Conservation (phyloP, 2,113 vertebrate genomes). For the Phocoena sinus region DNA sequence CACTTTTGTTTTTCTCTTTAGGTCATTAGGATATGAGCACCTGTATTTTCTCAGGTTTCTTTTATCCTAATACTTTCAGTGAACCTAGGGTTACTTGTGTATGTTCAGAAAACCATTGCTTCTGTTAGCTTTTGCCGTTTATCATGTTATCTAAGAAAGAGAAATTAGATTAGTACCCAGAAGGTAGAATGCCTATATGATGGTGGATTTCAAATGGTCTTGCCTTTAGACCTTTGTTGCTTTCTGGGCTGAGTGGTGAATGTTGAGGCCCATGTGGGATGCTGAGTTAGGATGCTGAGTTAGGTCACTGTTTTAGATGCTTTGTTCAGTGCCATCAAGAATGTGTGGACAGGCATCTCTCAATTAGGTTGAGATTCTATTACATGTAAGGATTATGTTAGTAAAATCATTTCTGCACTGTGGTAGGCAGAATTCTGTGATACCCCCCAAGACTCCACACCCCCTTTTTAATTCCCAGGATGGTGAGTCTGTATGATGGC, state of each 20-base stretch:
- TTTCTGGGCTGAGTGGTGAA: not conserved
- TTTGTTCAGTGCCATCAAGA: too few relatives aligned
- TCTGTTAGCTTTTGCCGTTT: not conserved
- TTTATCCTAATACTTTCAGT: not conserved
- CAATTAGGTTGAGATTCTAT: not conserved
- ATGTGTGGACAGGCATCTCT: not conserved
- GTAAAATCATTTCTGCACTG: not conserved
- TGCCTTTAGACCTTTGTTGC: not conserved
- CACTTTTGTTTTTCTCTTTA: not conserved
- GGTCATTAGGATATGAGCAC: not conserved
- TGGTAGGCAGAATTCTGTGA: not conserved
- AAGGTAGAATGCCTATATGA: not conserved
- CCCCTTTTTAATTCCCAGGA: not conserved
- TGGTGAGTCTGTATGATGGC: not conserved
- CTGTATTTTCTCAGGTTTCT: not conserved
- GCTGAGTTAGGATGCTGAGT: too few relatives aligned
- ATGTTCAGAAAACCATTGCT: not conserved
- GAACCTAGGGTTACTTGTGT: not conserved
- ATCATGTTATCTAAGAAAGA: not conserved
- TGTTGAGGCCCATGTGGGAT: not conserved
- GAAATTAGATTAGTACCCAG: not conserved
- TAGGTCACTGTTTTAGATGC: not conserved
- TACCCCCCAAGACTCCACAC: too few relatives aligned
- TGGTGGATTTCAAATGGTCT: not conserved
- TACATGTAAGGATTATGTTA: not conserved